Conservation (phyloP, 2,113 vertebrate genomes). For the Python bivittatus region DNA sequence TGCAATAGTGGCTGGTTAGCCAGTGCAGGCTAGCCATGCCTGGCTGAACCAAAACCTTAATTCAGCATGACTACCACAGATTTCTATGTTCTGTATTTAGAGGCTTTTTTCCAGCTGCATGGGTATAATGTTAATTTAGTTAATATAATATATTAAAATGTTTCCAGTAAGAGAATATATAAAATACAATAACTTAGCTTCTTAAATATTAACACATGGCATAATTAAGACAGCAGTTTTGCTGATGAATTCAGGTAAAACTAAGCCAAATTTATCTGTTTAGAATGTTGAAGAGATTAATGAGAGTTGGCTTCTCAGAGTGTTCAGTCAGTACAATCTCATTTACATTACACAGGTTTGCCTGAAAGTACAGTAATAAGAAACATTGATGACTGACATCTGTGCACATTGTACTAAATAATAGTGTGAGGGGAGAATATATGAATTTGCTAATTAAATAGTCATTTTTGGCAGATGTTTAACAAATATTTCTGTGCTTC, state of each 20-base stretch:
- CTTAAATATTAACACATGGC: constrained; percentile 23
- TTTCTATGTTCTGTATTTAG: constrained; percentile 20
- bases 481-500: not conserved
- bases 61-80: constrained; percentile 28
- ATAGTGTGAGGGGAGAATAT: not conserved
- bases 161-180: constrained; percentile 1
- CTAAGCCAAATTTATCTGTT: not conserved
- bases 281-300: constrained; percentile 1
- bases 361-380: not conserved
- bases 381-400: not conserved
- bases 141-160: constrained; percentile 30
- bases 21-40: not conserved
- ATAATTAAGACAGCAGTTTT: constrained; percentile 32
- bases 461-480: not conserved
- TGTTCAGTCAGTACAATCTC: not conserved
- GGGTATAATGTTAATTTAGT: constrained; percentile 42
- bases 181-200: not conserved
- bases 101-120: constrained; percentile 12
- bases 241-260: constrained; percentile 19
- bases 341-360: not conserved
- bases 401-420: not conserved
- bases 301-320: not conserved
- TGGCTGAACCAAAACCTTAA: constrained; percentile 52
- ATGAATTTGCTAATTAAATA: not conserved
- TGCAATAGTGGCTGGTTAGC: not conserved